phyloP scores from a whole-genome alignment of 2,797 vertebrate species.

The Lithobates pipiens region DNA sequence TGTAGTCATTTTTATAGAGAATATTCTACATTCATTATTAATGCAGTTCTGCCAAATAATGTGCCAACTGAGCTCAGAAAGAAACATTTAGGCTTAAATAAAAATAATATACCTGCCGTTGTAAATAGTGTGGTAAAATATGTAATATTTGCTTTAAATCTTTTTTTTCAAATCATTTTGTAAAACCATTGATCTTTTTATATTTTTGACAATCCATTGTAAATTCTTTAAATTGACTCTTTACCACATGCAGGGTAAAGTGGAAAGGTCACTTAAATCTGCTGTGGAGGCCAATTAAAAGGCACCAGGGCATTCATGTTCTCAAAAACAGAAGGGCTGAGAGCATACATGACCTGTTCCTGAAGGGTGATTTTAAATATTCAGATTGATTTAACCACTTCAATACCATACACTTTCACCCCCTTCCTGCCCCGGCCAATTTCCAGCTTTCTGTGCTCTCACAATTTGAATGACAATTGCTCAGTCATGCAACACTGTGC shows the following conservation, averaged over 20 bases:
- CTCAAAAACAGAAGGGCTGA: no score
- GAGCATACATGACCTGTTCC: no score
- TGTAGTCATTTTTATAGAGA: constrained; percentile 9
- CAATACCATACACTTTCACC: no score
- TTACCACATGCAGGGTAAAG: background rate
- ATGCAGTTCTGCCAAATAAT: background rate
- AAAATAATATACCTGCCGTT: background rate
- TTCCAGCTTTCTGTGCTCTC: no score
- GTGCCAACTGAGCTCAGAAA: background rate
- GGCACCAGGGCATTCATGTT: no score
- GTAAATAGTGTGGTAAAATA: background rate
- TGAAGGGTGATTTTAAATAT: no score
- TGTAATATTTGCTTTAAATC: background rate
- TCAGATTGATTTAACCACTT: no score
- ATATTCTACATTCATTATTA: constrained; percentile 11
- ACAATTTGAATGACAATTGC: no score
- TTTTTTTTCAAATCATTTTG: background rate
- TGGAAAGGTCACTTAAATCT: background rate
- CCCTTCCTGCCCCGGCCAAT: no score
- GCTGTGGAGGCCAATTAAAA: no score
- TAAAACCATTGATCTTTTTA: background rate
- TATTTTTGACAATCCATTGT: background rate
- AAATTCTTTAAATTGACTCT: background rate
- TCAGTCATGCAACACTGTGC: no score
- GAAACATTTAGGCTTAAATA: background rate